Conservation (phyloP, 2,113 vertebrate species). For the Peromyscus leucopus region DNA sequence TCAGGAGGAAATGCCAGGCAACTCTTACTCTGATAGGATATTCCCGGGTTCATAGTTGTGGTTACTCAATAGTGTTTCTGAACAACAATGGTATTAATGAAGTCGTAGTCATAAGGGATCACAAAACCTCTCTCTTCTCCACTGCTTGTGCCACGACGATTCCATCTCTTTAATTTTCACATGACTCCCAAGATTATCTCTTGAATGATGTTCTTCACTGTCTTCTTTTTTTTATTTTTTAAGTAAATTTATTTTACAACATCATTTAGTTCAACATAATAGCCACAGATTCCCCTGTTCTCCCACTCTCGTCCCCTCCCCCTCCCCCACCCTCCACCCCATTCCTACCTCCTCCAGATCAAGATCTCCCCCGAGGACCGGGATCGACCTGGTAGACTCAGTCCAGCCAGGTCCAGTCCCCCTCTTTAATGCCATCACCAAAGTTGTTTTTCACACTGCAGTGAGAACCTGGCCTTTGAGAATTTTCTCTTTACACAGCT, state of each 20-base stretch:
- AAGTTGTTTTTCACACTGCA: slow-evolving; percentile 96
- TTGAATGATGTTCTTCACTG: slow-evolving; percentile 93
- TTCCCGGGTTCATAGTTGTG: slow-evolving; percentile 93
- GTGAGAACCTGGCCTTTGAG: slow-evolving; percentile 93
- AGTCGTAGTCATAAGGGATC: slow-evolving; percentile 95
- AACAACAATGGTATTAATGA: slow-evolving; percentile 95
- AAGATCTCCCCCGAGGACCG: too few relatives aligned
- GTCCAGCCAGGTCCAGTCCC: too few relatives aligned
- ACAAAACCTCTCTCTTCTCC: slow-evolving; percentile 88
- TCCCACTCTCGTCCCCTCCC: too few relatives aligned
- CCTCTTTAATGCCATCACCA: slow-evolving; percentile 94
- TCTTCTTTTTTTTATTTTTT: too few relatives aligned
- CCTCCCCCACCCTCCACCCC: too few relatives aligned
- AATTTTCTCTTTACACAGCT: slow-evolving; percentile 95
- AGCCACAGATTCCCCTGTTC: too few relatives aligned
- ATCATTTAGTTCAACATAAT: too few relatives aligned
- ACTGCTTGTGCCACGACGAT: not conserved
- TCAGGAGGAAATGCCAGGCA: not conserved
- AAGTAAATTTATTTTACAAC: too few relatives aligned
- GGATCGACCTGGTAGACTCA: too few relatives aligned
- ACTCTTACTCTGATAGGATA: not conserved
- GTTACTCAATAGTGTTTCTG: slow-evolving; percentile 95
- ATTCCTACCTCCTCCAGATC: too few relatives aligned
- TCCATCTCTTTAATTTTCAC: slow-evolving; percentile 91
- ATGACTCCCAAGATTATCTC: slow-evolving; percentile 94